These are phyloP conservation scores for Lacanobia oleracea DNA, from an alignment of 2,888 invertebrate genomes.

Conservation along the genomic window DNA sequence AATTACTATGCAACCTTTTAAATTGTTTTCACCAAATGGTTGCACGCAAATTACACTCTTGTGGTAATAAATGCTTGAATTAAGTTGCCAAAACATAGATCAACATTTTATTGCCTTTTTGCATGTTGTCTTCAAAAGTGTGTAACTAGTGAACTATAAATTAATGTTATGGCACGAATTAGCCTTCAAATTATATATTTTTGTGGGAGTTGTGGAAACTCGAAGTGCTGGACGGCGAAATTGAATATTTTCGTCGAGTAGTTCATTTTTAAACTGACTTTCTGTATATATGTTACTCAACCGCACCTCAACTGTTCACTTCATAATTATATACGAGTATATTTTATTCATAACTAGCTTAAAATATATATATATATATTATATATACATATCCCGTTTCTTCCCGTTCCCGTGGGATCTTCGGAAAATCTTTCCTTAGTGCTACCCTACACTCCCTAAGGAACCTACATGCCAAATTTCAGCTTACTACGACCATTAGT, in stretches of 20 bases:
- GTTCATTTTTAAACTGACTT: neutral
- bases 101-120: slow-evolving; percentile 44
- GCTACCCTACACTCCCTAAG: too few relatives aligned
- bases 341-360: too few relatives aligned
- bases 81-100: slow-evolving; percentile 48
- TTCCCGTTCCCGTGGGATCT: too few relatives aligned
- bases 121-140: slow-evolving; percentile 52
- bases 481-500: too few relatives aligned
- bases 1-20: slow-evolving; percentile 11
- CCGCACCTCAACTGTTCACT: too few relatives aligned
- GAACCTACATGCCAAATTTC: too few relatives aligned
- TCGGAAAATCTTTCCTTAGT: too few relatives aligned
- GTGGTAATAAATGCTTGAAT: slow-evolving; percentile 32
- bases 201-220: neutral
- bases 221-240: neutral
- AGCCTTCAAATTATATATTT: slow-evolving; percentile 32
- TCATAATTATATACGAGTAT: too few relatives aligned
- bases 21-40: slow-evolving; percentile 16
- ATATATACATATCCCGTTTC: too few relatives aligned
- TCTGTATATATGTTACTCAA: neutral
- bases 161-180: slow-evolving; percentile 37
- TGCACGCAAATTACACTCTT: slow-evolving; percentile 20
- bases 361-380: too few relatives aligned
- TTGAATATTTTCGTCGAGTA: neutral
- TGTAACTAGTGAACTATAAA: slow-evolving; percentile 46